A percentile compares a stretch with the other conserved stretches of the same genome.
These are phyloP conservation scores for Auanema sp. DNA, from an alignment of 2,888 invertebrate genomes.

Conservation along the genomic window DNA sequence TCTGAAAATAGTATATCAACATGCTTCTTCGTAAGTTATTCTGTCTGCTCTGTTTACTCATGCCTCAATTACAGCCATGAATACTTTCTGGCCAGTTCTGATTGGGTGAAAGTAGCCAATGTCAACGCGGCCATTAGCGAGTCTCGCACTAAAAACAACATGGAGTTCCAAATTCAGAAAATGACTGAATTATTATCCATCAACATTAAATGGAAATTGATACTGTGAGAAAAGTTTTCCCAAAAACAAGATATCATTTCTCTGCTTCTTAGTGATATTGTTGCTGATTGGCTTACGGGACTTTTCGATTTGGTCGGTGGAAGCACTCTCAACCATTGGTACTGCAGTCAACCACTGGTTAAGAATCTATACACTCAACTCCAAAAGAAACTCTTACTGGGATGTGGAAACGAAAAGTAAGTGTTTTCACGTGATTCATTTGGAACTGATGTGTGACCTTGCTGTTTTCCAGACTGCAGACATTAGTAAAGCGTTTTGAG, in stretches of 20 bases:
- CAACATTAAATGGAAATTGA: slow-evolving; percentile 15
- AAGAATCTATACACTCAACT: background rate
- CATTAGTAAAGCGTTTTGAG: too few relatives aligned
- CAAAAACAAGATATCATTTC: background rate
- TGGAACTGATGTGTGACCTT: too few relatives aligned
- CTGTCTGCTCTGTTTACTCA: background rate
- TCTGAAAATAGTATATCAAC: slow-evolving; percentile 22
- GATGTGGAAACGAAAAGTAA: background rate
- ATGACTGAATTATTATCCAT: slow-evolving; percentile 5
- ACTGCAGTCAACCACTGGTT: background rate
- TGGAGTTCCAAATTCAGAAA: slow-evolving; percentile 9
- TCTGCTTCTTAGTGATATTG: slow-evolving; percentile 6
- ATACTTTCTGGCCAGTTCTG: slow-evolving; percentile 35
- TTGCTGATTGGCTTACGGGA: slow-evolving; percentile 11
- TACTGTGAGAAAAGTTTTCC: background rate
- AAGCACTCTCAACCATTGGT: background rate
- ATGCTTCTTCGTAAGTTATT: slow-evolving; percentile 25
- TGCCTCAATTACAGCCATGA: slow-evolving; percentile 28
- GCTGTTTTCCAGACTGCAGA: too few relatives aligned
- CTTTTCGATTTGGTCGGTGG: background rate
- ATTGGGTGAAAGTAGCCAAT: slow-evolving; percentile 22
- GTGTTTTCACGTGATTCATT: too few relatives aligned
- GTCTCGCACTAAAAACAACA: slow-evolving; percentile 14
- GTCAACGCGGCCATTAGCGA: slow-evolving; percentile 13
- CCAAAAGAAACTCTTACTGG: background rate